phyloP scores from a whole-genome alignment of 2,797 vertebrate genomes.

The Petrocephalus schoutedeni region DNA sequence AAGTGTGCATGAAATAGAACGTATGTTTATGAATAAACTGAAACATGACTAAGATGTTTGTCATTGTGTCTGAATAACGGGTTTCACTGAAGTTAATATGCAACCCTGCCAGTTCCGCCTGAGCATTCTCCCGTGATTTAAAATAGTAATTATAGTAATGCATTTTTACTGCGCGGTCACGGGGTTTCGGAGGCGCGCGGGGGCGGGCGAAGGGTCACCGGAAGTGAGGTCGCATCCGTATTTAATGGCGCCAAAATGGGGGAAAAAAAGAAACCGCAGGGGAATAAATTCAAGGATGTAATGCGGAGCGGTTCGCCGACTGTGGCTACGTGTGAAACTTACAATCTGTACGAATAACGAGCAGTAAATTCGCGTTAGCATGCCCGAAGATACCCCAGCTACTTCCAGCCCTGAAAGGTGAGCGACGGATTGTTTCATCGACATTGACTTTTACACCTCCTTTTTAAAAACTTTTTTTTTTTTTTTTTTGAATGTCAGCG shows the following conservation, averaged over 20 bases:
- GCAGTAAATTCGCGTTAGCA: slow-evolving; percentile 29
- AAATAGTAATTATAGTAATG: neutral
- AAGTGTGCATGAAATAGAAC: neutral
- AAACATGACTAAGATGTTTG: neutral
- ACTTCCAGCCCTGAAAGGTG: slow-evolving; percentile 56
- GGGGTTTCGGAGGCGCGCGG: neutral
- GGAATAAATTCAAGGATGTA: neutral
- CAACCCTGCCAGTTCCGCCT: neutral
- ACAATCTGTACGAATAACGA: neutral
- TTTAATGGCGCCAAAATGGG: slow-evolving; percentile 70
- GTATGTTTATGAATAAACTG: neutral
- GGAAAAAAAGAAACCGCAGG: slow-evolving; percentile 35
- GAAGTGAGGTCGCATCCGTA: slow-evolving; percentile 62
- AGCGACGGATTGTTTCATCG: slow-evolving; percentile 25
- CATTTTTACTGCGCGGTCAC: neutral
- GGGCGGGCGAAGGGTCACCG: slow-evolving; percentile 50
- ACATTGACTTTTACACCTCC: neutral
- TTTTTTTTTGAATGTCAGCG: neutral
- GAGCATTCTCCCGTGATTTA: neutral
- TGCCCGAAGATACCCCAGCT: slow-evolving; percentile 63
- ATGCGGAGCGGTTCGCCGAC: neutral
- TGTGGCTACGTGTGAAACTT: neutral
- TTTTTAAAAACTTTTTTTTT: too few relatives aligned
- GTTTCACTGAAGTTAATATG: neutral
- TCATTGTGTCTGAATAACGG: neutral